These are phyloP conservation scores for Emydoidea blandingii DNA, from an alignment of 2,797 vertebrate species.

Conservation along the genomic window DNA sequence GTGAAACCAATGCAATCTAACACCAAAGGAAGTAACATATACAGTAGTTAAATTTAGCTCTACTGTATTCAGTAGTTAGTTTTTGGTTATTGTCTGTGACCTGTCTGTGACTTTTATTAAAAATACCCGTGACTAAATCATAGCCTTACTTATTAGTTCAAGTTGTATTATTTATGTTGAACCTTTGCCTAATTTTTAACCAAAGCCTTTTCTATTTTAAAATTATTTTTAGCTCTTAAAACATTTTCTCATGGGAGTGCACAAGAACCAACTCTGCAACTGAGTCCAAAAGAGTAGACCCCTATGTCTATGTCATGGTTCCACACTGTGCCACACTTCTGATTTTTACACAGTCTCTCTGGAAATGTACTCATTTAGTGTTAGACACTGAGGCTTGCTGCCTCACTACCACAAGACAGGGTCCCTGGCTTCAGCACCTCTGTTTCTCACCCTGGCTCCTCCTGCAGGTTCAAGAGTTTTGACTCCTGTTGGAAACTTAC, in stretches of 20 bases:
- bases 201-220: background rate
- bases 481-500: too few relatives aligned
- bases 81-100: too few relatives aligned
- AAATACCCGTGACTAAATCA: too few relatives aligned
- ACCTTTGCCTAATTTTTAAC: background rate
- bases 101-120: too few relatives aligned
- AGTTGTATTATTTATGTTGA: background rate
- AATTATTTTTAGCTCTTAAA: background rate
- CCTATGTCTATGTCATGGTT: background rate
- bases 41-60: background rate
- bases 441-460: too few relatives aligned
- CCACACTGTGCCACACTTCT: too few relatives aligned
- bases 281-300: background rate
- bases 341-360: too few relatives aligned
- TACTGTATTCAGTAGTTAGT: background rate
- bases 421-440: too few relatives aligned
- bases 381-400: too few relatives aligned
- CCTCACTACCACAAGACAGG: too few relatives aligned
- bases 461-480: too few relatives aligned
- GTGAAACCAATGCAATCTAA: background rate
- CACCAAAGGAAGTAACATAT: background rate
- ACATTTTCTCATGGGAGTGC: background rate
- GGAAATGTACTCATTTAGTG: too few relatives aligned
- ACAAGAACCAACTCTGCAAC: background rate
- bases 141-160: background rate